These are phyloP conservation scores for Adineta ricciae DNA, from an alignment of 2,888 invertebrate species.

Conservation along the genomic window DNA sequence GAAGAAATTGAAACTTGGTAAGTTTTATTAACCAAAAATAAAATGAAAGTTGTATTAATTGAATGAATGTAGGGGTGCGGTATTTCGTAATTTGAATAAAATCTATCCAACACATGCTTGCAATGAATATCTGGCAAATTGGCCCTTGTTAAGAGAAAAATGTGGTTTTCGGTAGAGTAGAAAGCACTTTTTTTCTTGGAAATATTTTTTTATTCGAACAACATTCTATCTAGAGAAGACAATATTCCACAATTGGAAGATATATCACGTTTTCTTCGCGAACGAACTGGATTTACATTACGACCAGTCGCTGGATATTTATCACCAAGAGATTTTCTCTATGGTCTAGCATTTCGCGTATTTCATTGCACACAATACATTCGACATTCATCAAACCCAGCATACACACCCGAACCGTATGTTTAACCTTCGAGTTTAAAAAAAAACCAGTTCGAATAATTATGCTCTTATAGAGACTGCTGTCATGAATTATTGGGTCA, in stretches of 20 bases:
- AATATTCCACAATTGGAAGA: conserved; percentile 86
- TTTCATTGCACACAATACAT: conserved; percentile 83
- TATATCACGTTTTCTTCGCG: conserved; percentile 73
- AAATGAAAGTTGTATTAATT: neutral
- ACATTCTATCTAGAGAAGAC: conserved; percentile 61
- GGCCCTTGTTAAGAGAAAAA: conserved; percentile 74
- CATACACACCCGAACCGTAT: conserved; percentile 97
- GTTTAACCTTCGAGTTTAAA: conserved; percentile 36
- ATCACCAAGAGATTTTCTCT: conserved; percentile 68
- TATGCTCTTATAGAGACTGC: conserved; percentile 65
- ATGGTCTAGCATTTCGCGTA: conserved; percentile 67
- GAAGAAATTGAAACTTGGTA: conserved; percentile 76
- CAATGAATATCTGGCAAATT: conserved; percentile 87
- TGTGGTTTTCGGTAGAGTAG: conserved; percentile 46
- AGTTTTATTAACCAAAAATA: neutral
- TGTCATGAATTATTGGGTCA: conserved; percentile 93
- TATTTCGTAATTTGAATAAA: conserved; percentile 72
- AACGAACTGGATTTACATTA: conserved; percentile 75
- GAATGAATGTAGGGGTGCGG: conserved; percentile 43
- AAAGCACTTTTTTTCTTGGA: no score
- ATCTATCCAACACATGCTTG: conserved; percentile 91
- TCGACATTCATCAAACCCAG: conserved; percentile 86
- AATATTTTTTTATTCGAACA: no score
- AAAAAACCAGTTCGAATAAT: neutral
- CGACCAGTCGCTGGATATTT: conserved; percentile 80